Evolutionary conservation across 2,113 vertebrate genomes (phyloP).

Genomic region (Rhombomys opimus): DNA sequence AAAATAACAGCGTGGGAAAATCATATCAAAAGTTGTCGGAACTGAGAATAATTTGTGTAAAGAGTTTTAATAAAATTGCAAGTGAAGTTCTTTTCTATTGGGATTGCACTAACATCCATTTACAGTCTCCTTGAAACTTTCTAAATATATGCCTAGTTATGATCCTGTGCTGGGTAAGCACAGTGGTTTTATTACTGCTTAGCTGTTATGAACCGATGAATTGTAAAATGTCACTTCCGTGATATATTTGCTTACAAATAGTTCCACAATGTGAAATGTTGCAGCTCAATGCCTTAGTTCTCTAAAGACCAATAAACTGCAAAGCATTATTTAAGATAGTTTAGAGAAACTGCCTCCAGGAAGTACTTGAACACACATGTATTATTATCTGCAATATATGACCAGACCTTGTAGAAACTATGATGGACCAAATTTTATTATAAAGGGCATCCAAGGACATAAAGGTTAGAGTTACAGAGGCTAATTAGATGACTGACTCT

Average conservation of each 20-base stretch:
- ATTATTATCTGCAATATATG: slow-evolving; percentile 67
- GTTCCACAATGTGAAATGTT: slow-evolving; percentile 55
- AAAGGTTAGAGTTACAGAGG: slow-evolving; percentile 43
- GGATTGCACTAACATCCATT: slow-evolving; percentile 63
- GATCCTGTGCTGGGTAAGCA: slow-evolving; percentile 65
- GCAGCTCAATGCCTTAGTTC: slow-evolving; percentile 61
- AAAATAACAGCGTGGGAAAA: slow-evolving; percentile 12
- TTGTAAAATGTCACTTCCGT: slow-evolving; percentile 64
- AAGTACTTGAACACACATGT: slow-evolving; percentile 15
- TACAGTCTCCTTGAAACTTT: slow-evolving; percentile 67
- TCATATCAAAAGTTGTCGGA: background rate
- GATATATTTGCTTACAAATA: slow-evolving; percentile 72
- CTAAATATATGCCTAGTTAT: slow-evolving; percentile 63
- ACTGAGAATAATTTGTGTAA: slow-evolving; percentile 31
- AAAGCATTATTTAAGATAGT: slow-evolving; percentile 41
- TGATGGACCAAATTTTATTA: slow-evolving; percentile 42
- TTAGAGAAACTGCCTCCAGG: slow-evolving; percentile 50
- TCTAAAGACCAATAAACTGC: slow-evolving; percentile 20
- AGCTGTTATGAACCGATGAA: slow-evolving; percentile 66
- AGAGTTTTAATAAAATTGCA: slow-evolving; percentile 61
- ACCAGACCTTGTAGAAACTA: background rate
- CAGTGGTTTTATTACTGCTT: slow-evolving; percentile 75
- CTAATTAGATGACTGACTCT: background rate
- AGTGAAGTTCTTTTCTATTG: slow-evolving; percentile 71
- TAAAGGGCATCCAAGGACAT: slow-evolving; percentile 22